These are phyloP conservation scores for Brachylomia viminalis DNA, from an alignment of 2,888 invertebrate genomes.

Conservation along the genomic window DNA sequence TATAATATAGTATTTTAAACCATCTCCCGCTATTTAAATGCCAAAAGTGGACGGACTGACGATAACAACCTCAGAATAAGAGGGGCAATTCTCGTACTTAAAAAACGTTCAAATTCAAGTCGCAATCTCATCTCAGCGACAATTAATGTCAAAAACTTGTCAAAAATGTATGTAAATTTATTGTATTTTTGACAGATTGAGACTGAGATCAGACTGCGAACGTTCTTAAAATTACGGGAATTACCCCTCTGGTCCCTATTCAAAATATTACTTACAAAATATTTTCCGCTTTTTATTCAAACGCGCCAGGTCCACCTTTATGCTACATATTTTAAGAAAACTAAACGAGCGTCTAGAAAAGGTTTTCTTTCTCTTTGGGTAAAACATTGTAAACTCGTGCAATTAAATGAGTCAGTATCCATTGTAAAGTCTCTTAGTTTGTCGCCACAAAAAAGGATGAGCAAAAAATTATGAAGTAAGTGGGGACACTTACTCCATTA, in stretches of 20 bases:
- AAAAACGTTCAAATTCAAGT: no score
- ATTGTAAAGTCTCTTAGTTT: slow-evolving; percentile 27
- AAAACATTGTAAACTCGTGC: slow-evolving; percentile 22
- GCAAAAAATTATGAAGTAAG: no score
- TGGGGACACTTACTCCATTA: not conserved
- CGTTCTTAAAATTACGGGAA: no score
- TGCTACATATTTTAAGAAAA: slow-evolving; percentile 2
- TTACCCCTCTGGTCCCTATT: no score
- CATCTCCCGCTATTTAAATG: not conserved
- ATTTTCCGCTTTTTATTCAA: slow-evolving; percentile 13
- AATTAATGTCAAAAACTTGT: no score
- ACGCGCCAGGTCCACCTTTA: not conserved
- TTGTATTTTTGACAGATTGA: no score
- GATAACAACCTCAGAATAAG: slow-evolving; percentile 4
- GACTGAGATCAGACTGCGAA: no score
- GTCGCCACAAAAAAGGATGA: slow-evolving; percentile 15
- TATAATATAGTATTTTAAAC: slow-evolving; percentile 6
- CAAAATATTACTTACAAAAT: slow-evolving; percentile 17
- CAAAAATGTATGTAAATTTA: no score
- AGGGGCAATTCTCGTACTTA: no score
- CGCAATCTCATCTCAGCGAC: no score
- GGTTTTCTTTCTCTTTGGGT: slow-evolving; percentile 15
- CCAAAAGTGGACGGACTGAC: not conserved
- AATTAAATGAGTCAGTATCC: slow-evolving; percentile 26
- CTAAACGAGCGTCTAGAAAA: slow-evolving; percentile 17